Conservation (phyloP, 2,888 invertebrate species). For the Leptogaster cylindrica region DNA sequence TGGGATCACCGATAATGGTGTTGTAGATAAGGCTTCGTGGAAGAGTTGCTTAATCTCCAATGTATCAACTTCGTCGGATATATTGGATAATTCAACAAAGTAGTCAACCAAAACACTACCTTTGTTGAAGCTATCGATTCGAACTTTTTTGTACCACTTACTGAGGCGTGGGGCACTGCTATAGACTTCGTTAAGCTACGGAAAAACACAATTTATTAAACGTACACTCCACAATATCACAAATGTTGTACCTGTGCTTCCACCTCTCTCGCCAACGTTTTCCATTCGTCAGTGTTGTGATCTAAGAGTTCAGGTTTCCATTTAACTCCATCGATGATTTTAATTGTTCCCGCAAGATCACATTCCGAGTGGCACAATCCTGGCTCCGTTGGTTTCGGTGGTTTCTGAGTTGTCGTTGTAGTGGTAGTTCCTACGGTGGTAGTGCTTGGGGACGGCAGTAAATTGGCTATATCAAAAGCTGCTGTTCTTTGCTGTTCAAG, state of each 20-base stretch:
- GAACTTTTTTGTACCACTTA: conserved; percentile 84
- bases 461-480: conserved; percentile 64
- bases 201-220: conserved; percentile 51
- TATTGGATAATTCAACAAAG: conserved; percentile 80
- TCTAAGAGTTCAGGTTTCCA: conserved; percentile 88
- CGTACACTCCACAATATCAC: no score
- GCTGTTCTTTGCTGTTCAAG: conserved; percentile 71
- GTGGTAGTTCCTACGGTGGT: conserved; percentile 68
- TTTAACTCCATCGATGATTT: conserved; percentile 78
- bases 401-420: conserved; percentile 75
- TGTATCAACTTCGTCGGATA: conserved; percentile 73
- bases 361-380: conserved; percentile 80
- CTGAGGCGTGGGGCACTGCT: conserved; percentile 74
- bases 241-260: conserved; percentile 75
- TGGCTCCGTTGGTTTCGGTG: conserved; percentile 75
- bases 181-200: conserved; percentile 83
- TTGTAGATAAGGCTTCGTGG: conserved; percentile 65
- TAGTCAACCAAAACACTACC: conserved; percentile 90
- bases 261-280: conserved; percentile 79
- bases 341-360: conserved; percentile 85
- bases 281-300: conserved; percentile 87
- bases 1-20: conserved; percentile 60
- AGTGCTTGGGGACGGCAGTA: conserved; percentile 62
- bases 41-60: conserved; percentile 73
- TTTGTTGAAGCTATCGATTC: conserved; percentile 86